Evolutionary conservation across 2,888 invertebrate species (phyloP).

Genomic region (Crioceris asparagi): DNA sequence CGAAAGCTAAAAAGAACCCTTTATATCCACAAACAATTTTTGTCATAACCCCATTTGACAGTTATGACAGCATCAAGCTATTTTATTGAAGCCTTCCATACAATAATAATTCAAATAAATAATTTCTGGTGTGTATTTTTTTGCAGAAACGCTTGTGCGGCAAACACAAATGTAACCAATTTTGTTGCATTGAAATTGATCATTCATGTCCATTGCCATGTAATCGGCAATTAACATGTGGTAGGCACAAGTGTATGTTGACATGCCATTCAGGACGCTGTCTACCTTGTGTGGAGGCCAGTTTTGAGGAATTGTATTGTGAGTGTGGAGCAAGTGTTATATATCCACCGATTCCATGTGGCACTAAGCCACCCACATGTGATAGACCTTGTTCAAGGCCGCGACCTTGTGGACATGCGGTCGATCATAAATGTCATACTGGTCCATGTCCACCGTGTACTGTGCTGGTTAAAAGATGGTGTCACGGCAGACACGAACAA

Average conservation of each 20-base stretch:
- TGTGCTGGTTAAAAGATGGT: conserved; percentile 73
- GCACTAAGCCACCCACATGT: conserved; percentile 77
- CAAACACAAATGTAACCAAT: conserved; percentile 80
- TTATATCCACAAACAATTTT: no score
- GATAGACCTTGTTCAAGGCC: conserved; percentile 60
- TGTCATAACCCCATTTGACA: no score
- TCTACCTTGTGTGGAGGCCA: conserved; percentile 64
- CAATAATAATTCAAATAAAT: no score
- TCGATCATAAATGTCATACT: conserved; percentile 76
- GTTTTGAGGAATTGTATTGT: conserved; percentile 83
- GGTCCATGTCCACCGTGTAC: conserved; percentile 75
- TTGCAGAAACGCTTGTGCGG: conserved; percentile 66
- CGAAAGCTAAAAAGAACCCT: no score
- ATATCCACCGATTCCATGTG: conserved; percentile 89
- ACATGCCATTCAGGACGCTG: conserved; percentile 85
- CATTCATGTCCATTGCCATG: conserved; percentile 81
- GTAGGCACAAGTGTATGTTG: conserved; percentile 77
- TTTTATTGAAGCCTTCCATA: no score
- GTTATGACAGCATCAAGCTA: no score
- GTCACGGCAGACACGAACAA: conserved; percentile 53
- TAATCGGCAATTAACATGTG: conserved; percentile 73
- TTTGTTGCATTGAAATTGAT: conserved; percentile 78
- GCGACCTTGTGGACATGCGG: conserved; percentile 72
- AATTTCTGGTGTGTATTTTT: no score
- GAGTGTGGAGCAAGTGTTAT: conserved; percentile 80